Base-by-base conservation (phyloP, 2,888 invertebrate species). In the Uropetala carovei region DNA sequence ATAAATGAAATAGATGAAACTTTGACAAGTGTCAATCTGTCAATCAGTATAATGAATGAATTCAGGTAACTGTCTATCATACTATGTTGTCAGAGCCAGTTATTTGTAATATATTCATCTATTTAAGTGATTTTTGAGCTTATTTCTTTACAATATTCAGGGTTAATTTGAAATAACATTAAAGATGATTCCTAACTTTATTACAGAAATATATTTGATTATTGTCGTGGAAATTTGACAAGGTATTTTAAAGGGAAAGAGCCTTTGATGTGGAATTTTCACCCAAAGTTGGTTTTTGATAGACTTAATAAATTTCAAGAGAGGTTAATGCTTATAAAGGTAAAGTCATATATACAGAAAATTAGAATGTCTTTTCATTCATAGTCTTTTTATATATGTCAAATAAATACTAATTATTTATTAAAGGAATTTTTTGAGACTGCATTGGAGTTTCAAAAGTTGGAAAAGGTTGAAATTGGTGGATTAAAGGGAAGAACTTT, bases 1-100 rank as follows among this genome's bases (percentile, higher is more conserved):
- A 98, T 98, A 95, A 98, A 98, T 0, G 99, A 99, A 93, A 96
- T 97, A 0, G 97, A 98, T 93, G 98, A 98, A 94, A 97, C 97
- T 84, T 95, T 96, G 18, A 94, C 96, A 9, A 97, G 97, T 94
- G 95, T 98, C 4, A 95, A 94, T 22, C 95, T 95, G 59, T 96
- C 96, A 4, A 94, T 96, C 30, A 93, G 94, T 0, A 95, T 96
- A 92, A 94, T 97, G 22, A 95, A 96, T 64, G 95, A 95, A 94
- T 97, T 96, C 93, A 95, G 96, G 97, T 97, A 94, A 95, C 43
- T 43, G 1, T 43, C 43, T 43, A 43, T 43, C 43, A 43, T 43
- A 43, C 1, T 43, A 43, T 43, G 43, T 43, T 43, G 43, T 43
- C 43, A 43, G 43, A 43, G 5, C 1, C 43, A 43, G 43, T 43